These are phyloP conservation scores for Drosophila pallidifrons DNA, from an alignment of 1,140 invertebrate genomes.

Conservation along the genomic window DNA sequence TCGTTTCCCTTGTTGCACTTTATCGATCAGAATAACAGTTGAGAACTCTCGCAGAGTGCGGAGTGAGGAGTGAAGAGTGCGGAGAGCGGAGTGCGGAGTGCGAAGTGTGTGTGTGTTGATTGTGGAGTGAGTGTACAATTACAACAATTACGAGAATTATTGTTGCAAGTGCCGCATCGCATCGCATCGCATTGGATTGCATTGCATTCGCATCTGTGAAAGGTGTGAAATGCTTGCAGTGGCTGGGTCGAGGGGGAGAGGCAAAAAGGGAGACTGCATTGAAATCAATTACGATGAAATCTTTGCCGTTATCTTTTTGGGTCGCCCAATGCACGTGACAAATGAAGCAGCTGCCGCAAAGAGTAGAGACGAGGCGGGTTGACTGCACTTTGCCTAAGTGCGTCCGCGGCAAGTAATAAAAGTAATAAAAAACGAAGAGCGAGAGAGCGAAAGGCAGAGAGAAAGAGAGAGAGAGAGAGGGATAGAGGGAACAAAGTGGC, in stretches of 20 bases:
- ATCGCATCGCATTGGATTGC: neutral
- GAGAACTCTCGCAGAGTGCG: no score
- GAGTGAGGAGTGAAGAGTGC: no score
- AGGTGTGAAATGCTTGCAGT: constrained; percentile 33
- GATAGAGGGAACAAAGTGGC: constrained; percentile 28
- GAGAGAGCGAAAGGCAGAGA: neutral
- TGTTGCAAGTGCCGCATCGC: constrained; percentile 28
- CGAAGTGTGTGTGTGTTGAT: no score
- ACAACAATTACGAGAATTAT: constrained; percentile 31
- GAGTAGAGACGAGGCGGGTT: constrained; percentile 35
- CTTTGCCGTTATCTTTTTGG: constrained; percentile 58
- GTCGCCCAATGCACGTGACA: constrained; percentile 55
- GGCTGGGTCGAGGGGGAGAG: neutral
- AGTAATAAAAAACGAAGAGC: constrained; percentile 56
- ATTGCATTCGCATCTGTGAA: constrained; percentile 13
- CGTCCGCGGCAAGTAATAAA: constrained; percentile 73
- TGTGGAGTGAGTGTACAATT: constrained; percentile 13
- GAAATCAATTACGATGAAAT: constrained; percentile 62
- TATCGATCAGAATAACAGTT: neutral
- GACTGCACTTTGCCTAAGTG: constrained; percentile 78
- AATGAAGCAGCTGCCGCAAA: constrained; percentile 27
- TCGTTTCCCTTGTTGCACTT: neutral
- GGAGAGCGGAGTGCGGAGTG: no score
- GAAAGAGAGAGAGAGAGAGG: constrained; percentile 5
- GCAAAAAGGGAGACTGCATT: constrained; percentile 4